Evolutionary conservation across 2,888 invertebrate genomes (phyloP).

Genomic region (Philereme transversata): DNA sequence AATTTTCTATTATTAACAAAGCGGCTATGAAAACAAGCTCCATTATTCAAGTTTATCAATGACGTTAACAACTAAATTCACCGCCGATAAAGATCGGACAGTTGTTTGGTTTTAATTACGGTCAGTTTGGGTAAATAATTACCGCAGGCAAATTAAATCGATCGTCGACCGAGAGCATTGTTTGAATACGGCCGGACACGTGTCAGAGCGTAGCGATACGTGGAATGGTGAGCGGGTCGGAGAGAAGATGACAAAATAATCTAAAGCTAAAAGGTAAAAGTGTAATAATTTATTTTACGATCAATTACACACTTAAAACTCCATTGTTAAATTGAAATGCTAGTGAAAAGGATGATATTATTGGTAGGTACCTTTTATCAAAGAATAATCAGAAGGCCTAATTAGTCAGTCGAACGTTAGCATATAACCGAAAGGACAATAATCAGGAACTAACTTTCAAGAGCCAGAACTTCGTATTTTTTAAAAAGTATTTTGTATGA

Average conservation of each 20-base stretch:
- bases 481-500: too few relatives aligned
- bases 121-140: constrained; percentile 44
- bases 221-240: not conserved
- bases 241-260: not conserved
- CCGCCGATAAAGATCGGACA: constrained; percentile 47
- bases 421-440: too few relatives aligned
- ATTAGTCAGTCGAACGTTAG: too few relatives aligned
- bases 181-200: constrained; percentile 2
- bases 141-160: constrained; percentile 43
- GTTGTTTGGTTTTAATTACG: constrained; percentile 62
- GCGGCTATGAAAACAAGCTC: constrained; percentile 14
- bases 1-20: constrained; percentile 13
- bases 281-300: too few relatives aligned
- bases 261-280: too few relatives aligned
- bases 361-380: too few relatives aligned
- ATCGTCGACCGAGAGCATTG: constrained; percentile 30
- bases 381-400: too few relatives aligned
- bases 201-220: constrained; percentile 2
- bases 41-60: constrained; percentile 30
- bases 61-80: constrained; percentile 39
- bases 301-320: too few relatives aligned
- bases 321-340: too few relatives aligned
- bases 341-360: too few relatives aligned
- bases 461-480: too few relatives aligned
- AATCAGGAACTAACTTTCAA: too few relatives aligned